Conservation (phyloP, 2,888 invertebrate genomes). For the Synergus japonicus region DNA sequence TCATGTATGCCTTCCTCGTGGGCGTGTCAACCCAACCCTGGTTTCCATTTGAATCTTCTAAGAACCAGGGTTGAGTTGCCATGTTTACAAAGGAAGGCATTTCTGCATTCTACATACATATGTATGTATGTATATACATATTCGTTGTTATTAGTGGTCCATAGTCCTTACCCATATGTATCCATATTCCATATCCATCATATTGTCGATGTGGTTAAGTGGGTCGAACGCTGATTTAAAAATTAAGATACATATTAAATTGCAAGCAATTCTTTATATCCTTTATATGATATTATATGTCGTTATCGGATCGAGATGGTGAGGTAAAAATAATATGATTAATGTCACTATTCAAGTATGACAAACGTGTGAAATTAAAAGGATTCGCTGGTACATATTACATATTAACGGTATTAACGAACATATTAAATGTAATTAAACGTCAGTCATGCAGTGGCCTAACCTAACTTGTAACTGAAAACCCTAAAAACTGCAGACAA, state of each 20-base stretch:
- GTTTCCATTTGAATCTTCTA: no score
- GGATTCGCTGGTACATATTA: background rate
- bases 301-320: background rate
- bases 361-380: conserved; percentile 6
- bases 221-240: conserved; percentile 5
- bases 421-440: background rate
- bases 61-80: no score
- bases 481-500: background rate
- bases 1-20: no score
- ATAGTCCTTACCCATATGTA: no score
- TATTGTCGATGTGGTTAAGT: background rate
- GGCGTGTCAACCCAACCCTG: no score
- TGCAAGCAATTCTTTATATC: background rate
- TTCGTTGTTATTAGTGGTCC: no score
- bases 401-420: no score
- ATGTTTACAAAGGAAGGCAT: no score
- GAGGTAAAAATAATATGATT: background rate
- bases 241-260: background rate
- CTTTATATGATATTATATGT: background rate
- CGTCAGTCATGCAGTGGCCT: background rate
- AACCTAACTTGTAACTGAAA: conserved; percentile 1
- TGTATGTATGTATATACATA: no score
- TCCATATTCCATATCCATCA: no score
- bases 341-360: background rate
- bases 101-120: no score